Base-by-base conservation (phyloP, 2,888 invertebrate genomes). In the Polyommatus icarus region DNA sequence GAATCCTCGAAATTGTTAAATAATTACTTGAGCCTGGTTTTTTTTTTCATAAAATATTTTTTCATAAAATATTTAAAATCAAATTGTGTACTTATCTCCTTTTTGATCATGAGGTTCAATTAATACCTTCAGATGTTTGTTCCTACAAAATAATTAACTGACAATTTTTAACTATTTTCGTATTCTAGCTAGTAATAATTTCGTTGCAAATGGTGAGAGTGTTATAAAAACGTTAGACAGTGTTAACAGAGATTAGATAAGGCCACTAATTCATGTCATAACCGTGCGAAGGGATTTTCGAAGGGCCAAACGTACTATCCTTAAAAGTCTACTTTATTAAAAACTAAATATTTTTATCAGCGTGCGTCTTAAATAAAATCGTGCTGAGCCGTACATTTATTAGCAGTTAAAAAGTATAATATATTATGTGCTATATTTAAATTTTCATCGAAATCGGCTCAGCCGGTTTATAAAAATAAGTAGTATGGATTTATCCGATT, bases 241-340 rank as follows among this genome's bases (percentile, higher is more conserved):
- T 18, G 20, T 73, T 40, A 40, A 75, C 50, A 75, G 7, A 75
- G 75, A 75, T 75, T 18, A 75, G 75, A 75, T 75, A 73, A 73
- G 8, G 20, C 46, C 15, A 73, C 50, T 75, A 75, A 75, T 50
- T 75, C 24, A 54, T 75, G 50, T 54, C 75, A 29, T 20, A 40
- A 72, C 75, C 29, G 29, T 54, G 18, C 6, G 50, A 18, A 54
- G 75, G 75, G 75, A 50, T 73, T 73, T 73, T 18, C 1, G 75
- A 1, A 50, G 50, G 54, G 29, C 24, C 54, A 50, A 75, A 75
- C 20, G 50, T 15, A 46, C 20, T 75, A 0, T 12, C 12, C 12
- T 15, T 12, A 29, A 24, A 67, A 0, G 50, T 50, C 50, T 36
- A 54, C n/a, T 20, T 59, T 59, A 54, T 18, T 57, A 40, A 10